Conservation (phyloP, 2,797 vertebrate genomes). For the Hoplostethus atlanticus region DNA sequence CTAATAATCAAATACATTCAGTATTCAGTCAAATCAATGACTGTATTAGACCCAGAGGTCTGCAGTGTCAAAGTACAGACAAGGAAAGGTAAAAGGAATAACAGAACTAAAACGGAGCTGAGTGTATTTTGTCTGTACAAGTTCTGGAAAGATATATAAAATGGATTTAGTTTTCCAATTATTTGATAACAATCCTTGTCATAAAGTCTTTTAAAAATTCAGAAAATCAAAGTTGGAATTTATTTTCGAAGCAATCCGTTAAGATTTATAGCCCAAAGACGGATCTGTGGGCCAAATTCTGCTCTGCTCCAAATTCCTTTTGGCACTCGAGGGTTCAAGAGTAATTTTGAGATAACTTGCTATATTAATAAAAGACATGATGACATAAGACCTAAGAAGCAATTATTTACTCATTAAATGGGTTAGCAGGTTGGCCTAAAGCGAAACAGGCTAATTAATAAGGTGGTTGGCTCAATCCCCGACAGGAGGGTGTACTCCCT, state of each 20-base stretch:
- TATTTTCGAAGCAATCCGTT: slow-evolving; percentile 75
- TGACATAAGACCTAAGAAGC: slow-evolving; percentile 81
- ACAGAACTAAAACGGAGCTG: slow-evolving; percentile 20
- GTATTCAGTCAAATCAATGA: slow-evolving; percentile 3
- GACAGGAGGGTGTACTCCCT: slow-evolving; percentile 61
- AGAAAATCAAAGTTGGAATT: slow-evolving; percentile 67
- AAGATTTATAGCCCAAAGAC: slow-evolving; percentile 70
- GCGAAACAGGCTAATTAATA: slow-evolving; percentile 82
- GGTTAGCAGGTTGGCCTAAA: slow-evolving; percentile 83
- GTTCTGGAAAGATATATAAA: slow-evolving; percentile 70
- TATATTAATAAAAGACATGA: slow-evolving; percentile 80
- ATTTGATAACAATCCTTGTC: slow-evolving; percentile 81
- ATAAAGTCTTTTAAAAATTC: slow-evolving; percentile 70
- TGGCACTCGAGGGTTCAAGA: slow-evolving; percentile 79
- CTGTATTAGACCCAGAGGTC: background rate
- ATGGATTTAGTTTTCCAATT: slow-evolving; percentile 79
- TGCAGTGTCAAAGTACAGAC: slow-evolving; percentile 18
- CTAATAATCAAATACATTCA: background rate
- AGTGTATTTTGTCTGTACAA: slow-evolving; percentile 51
- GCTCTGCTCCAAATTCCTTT: slow-evolving; percentile 74
- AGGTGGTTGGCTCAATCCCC: slow-evolving; percentile 73
- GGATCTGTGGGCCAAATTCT: slow-evolving; percentile 69
- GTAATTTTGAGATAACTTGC: slow-evolving; percentile 79
- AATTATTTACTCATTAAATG: slow-evolving; percentile 85
- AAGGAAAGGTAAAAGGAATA: slow-evolving; percentile 26